Conservation (phyloP, 2,113 vertebrate species). For the Eleginops maclovinus region DNA sequence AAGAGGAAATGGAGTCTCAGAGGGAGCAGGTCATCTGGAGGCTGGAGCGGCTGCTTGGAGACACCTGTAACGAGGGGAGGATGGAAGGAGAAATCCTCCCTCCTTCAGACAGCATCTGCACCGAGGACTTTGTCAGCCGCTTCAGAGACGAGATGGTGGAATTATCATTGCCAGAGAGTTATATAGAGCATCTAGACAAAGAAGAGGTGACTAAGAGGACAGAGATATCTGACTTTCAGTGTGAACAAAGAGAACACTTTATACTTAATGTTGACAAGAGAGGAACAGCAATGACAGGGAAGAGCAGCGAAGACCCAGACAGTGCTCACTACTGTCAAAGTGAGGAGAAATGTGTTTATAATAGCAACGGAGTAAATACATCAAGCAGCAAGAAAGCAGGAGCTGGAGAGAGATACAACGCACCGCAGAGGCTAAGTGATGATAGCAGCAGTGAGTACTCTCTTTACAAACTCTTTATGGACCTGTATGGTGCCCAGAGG, state of each 20-base stretch:
- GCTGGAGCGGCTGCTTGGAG: constrained; percentile 72
- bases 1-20: constrained; percentile 52
- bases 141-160: constrained; percentile 82
- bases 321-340: not conserved
- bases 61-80: constrained; percentile 21
- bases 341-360: constrained; percentile 13
- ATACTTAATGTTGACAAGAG: not conserved
- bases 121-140: constrained; percentile 82
- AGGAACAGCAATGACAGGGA: not conserved
- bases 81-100: constrained; percentile 33
- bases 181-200: constrained; percentile 7
- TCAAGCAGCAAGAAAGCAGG: constrained; percentile 1
- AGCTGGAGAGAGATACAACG: constrained; percentile 20
- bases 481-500: no score
- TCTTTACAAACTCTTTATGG: not conserved
- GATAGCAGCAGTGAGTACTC: constrained; percentile 43
- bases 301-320: constrained; percentile 3
- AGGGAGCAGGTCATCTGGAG: constrained; percentile 80
- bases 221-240: constrained; percentile 22
- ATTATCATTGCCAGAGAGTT: constrained; percentile 21
- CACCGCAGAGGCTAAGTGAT: constrained; percentile 1
- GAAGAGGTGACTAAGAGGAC: constrained; percentile 11
- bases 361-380: constrained; percentile 18
- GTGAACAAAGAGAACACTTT: constrained; percentile 5
- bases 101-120: constrained; percentile 83